These are phyloP conservation scores for Neodiprion pinetum DNA, from an alignment of 1,140 invertebrate species.

Conservation along the genomic window DNA sequence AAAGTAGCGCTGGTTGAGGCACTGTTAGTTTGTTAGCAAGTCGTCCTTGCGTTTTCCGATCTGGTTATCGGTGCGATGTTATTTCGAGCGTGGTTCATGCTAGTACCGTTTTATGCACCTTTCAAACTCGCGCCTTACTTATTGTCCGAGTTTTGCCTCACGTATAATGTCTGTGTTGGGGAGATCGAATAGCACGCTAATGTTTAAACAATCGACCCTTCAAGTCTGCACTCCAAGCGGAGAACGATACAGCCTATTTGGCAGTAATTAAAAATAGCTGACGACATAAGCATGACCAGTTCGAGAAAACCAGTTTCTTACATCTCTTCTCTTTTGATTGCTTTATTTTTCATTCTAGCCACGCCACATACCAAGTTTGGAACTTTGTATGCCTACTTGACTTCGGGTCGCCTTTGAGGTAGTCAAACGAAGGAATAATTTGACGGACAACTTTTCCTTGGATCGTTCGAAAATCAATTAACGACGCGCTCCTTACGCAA, in stretches of 20 bases:
- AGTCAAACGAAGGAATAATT: not conserved
- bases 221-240: not conserved
- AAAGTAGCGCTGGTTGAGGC: slow-evolving; percentile 8
- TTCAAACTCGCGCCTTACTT: slow-evolving; percentile 12
- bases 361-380: not conserved
- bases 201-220: too few relatives aligned
- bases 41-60: slow-evolving; percentile 29
- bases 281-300: not conserved
- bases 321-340: not conserved
- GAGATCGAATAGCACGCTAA: too few relatives aligned
- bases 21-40: slow-evolving; percentile 31
- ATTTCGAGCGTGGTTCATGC: slow-evolving; percentile 21
- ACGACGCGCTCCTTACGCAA: too few relatives aligned
- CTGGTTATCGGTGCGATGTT: slow-evolving; percentile 38
- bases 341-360: not conserved
- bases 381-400: not conserved
- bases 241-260: not conserved
- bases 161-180: too few relatives aligned
- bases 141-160: not conserved
- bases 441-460: too few relatives aligned
- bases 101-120: slow-evolving; percentile 40
- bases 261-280: not conserved
- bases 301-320: not conserved
- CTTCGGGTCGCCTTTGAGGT: not conserved
- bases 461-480: too few relatives aligned